Evolutionary conservation across 2,113 vertebrate genomes (phyloP), one percentile per base, ranked within the genome.

Genomic region (Capreolus pygargus): DNA sequence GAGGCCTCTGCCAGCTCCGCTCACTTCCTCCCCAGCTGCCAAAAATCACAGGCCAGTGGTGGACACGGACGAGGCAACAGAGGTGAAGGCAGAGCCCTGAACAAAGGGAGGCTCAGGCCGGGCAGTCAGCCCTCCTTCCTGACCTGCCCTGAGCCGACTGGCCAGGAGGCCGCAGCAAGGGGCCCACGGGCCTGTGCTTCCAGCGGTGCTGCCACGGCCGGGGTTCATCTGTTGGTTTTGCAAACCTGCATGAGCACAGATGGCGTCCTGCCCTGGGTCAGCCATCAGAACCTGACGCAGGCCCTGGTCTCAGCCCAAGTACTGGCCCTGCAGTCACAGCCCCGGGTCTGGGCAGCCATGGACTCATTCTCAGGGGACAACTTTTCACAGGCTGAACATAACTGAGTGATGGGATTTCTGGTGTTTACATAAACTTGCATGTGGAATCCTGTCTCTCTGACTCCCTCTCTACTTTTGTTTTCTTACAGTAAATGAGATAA

Each of bases 401-500:
- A 45, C 57, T 9, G n/a, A 61, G 81, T 16, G 74, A 7, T 8
- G 93, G 52, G 33, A 0, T 28, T 19, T 28, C 94, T 60, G n/a
- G 90, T 17, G 28, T n/a, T 50, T 14, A 17, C 12, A 2, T 7
- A 8, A 9, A 3, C 16, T 2, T 27, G 16, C 6, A 1, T 2
- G 70, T n/a, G 16, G 52, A 52, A 39, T 9, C 25, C 11, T 0
- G 2, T 28, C 17, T 47, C 94, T 64, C 95, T 98, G 96, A 99
- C 16, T 0, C 0, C 45, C 52, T 95, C 91, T 64, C 93, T 16
- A 0, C 17, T 95, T 81, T 43, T 96, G 91, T 97, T 98, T 97
- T 99, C 98, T 99, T 98, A 76, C 99, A 99, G 99, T 99, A 99
- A 99, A 99, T 95, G 99, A 99, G 98, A 99, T 99, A 92, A 99